Percentiles rank a stretch among this genome's conserved stretches.
These are phyloP conservation scores for Sminthopsis crassicaudata DNA, from an alignment of 2,113 vertebrate species.

Conservation along the genomic window DNA sequence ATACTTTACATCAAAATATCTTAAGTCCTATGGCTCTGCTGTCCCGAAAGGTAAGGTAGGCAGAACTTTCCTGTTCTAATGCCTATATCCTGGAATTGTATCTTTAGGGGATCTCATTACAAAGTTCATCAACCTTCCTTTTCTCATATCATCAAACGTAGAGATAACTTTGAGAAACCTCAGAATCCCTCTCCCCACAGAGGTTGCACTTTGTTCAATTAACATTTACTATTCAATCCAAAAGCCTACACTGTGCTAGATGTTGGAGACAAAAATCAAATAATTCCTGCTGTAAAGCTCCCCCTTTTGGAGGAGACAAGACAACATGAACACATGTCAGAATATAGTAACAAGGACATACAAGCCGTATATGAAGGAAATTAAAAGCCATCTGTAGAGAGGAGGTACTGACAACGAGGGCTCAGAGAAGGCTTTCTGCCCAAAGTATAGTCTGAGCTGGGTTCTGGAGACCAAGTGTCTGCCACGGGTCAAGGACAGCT, in stretches of 20 bases:
- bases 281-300: neutral
- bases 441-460: neutral
- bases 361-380: neutral
- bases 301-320: neutral
- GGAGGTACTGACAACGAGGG: neutral
- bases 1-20: neutral
- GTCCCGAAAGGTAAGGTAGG: neutral
- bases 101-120: neutral
- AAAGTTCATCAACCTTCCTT: neutral
- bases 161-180: neutral
- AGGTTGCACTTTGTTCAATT: neutral
- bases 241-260: no score
- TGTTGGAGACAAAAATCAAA: neutral
- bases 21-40: neutral
- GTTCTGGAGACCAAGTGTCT: neutral
- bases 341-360: neutral
- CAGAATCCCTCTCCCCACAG: neutral
- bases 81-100: neutral
- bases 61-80: neutral
- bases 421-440: neutral
- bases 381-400: neutral
- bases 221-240: neutral
- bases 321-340: neutral
- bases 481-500: neutral
- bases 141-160: neutral